A percentile compares a stretch with the other conserved stretches of the same genome.
Evolutionary conservation across 2,113 vertebrate species (phyloP).

Genomic region (Prochilodus magdalenae): DNA sequence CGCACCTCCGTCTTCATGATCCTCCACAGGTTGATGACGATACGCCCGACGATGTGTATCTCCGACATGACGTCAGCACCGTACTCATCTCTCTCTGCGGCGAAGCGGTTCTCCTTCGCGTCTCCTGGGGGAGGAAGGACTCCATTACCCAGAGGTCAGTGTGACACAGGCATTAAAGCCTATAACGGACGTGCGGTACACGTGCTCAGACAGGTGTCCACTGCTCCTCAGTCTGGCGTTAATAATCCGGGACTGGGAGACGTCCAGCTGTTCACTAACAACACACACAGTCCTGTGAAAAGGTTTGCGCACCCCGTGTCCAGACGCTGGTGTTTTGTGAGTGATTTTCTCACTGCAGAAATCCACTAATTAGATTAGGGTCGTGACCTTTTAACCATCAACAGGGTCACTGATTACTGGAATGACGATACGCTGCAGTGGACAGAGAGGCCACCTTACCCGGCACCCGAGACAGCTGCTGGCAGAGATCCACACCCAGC

Average conservation of each 20-base stretch:
- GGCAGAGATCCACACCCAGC: conserved; percentile 87
- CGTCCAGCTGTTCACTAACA: neutral
- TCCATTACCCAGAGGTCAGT: conserved; percentile 8
- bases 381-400: too few species aligned
- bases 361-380: too few species aligned
- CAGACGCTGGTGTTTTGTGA: too few species aligned
- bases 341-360: too few species aligned
- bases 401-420: too few species aligned
- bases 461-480: conserved; percentile 93
- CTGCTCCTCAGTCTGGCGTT: too few species aligned
- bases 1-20: conserved; percentile 96
- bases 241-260: neutral
- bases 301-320: too few species aligned
- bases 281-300: neutral
- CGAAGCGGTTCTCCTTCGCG: conserved; percentile 88
- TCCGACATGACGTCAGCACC: conserved; percentile 94
- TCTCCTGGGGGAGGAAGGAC: conserved; percentile 78
- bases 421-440: too few species aligned
- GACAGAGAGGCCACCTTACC: conserved; percentile 72
- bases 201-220: too few species aligned
- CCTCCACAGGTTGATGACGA: conserved; percentile 95
- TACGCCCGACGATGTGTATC: conserved; percentile 91
- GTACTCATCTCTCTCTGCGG: conserved; percentile 90
- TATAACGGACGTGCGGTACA: too few species aligned
- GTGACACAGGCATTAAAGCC: neutral